Base-by-base conservation (phyloP, 2,888 invertebrate species). In the Leptopilina myrica region DNA sequence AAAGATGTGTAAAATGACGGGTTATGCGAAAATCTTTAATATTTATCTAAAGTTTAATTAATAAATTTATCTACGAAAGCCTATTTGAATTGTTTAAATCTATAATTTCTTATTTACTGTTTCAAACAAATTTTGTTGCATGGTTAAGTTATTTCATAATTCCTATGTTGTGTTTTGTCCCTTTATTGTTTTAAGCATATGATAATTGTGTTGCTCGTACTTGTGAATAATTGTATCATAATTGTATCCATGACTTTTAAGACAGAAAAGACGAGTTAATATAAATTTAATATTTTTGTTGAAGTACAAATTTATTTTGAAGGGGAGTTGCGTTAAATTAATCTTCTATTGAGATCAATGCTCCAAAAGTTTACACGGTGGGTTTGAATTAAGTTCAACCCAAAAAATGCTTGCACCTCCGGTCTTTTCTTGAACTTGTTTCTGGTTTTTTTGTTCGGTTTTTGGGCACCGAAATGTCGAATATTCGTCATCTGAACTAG, bases 81-180 rank as follows among this genome's bases (percentile, higher is more conserved):
- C 43, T 49, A 0, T 49, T 49, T 49, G 2, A 2, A 12, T 64
- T 26, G 12, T 53, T 49, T 20, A 76, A 43, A 43, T 62, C 6
- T 9, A 64, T 8, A 80, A 76, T 79, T 82, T 76, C 80, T 84
- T 82, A 84, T 78, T 84, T 86, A 84, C 84, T 87, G 87, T 87
- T 43, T 86, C 84, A 33, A 20, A 88, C 89, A 87, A 86, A 90
- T 88, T 87, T 89, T 87, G 91, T 91, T 92, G 92, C 92, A 91
- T 92, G 91, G 90, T 92, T 91, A 83, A 87, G 89, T 92, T 92
- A 88, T 88, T 86, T 91, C 91, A 89, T 89, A 84, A 89, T 89
- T 92, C 92, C 92, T 92, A 90, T 89, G 89, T 91, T 92, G 93
- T 93, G 93, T 94, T 94, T 93, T 94, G 94, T 94, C 94, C 93